phyloP scores from a whole-genome alignment of 2,113 vertebrate genomes.

The Tenrec ecaudatus region DNA sequence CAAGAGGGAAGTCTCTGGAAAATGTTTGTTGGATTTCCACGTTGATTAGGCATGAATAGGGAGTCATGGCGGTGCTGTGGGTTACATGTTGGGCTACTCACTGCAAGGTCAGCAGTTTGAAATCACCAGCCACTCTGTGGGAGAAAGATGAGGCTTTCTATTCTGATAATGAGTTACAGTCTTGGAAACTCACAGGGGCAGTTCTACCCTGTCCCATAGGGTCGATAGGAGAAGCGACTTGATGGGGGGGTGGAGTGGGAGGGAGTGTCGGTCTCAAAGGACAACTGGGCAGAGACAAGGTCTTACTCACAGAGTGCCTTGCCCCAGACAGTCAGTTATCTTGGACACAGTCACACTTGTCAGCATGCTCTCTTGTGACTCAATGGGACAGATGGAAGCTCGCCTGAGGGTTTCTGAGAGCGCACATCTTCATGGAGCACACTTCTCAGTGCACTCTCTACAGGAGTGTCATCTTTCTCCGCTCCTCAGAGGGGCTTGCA shows the following conservation, averaged over 20 bases:
- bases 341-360: neutral
- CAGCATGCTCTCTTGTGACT: constrained; percentile 25
- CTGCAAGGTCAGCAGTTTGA: too few relatives aligned
- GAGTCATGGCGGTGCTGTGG: too few relatives aligned
- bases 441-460: neutral
- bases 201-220: too few relatives aligned
- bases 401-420: too few relatives aligned
- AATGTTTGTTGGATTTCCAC: neutral
- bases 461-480: too few relatives aligned
- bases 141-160: too few relatives aligned
- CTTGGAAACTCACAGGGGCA: too few relatives aligned
- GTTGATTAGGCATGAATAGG: neutral
- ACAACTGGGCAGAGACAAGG: neutral
- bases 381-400: too few relatives aligned
- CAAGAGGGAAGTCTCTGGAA: neutral
- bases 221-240: too few relatives aligned
- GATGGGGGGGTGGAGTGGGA: neutral
- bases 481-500: neutral
- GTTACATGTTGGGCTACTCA: too few relatives aligned
- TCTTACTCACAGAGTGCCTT: neutral
- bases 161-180: too few relatives aligned
- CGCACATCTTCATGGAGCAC: neutral
- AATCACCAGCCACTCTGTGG: too few relatives aligned
- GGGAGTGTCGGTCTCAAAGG: neutral
- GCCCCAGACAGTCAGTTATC: neutral